Evolutionary conservation across 1,140 invertebrate genomes (phyloP).

Genomic region (Neotoxoptera formosana): DNA sequence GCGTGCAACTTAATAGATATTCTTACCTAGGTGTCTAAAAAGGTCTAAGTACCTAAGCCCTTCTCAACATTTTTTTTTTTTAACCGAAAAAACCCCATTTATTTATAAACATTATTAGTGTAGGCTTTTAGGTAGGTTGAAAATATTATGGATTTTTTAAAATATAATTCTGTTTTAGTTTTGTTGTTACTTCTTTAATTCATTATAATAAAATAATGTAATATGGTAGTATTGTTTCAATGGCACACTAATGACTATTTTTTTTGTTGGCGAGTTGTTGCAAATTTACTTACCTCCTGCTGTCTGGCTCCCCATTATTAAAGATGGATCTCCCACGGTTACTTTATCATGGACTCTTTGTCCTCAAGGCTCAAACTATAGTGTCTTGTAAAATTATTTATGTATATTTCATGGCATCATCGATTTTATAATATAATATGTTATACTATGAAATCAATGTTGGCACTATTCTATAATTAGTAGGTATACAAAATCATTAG

Average conservation of each 20-base stretch:
- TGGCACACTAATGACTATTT: background rate
- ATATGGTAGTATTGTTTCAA: background rate
- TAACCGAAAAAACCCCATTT: background rate
- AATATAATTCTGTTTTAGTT: too few relatives aligned
- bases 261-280: background rate
- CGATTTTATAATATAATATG: too few relatives aligned
- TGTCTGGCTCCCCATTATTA: background rate
- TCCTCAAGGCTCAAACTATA: too few relatives aligned
- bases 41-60: too few relatives aligned
- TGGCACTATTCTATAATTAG: too few relatives aligned
- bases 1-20: background rate
- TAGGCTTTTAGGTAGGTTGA: background rate
- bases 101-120: background rate
- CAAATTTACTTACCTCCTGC: slow-evolving; percentile 12
- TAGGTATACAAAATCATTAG: background rate
- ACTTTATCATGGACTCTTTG: background rate
- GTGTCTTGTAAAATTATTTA: background rate
- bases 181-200: background rate
- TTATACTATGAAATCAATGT: too few relatives aligned
- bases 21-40: background rate
- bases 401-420: background rate
- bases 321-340: background rate
- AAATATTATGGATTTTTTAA: too few relatives aligned
- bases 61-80: background rate
- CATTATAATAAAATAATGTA: background rate